Evolutionary conservation across 1,140 invertebrate genomes (phyloP), one percentile per base, ranked within the genome.

Genomic region (Leptopilina clavipes): DNA sequence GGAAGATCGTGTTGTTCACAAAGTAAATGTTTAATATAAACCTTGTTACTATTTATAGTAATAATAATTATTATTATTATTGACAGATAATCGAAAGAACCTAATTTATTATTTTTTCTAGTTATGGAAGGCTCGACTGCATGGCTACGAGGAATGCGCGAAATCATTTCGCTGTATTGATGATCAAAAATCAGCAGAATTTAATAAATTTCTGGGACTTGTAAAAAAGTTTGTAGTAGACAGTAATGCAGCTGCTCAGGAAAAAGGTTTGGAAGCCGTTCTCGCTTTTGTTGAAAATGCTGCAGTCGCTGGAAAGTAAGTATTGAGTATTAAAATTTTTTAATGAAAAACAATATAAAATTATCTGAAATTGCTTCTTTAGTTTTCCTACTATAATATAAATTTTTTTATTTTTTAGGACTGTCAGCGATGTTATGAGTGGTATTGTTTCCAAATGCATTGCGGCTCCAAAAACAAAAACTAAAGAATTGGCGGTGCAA

Each of bases 141-240:
- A 94, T 85, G 98, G 97, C 0, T 99, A 98, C 85, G 97, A 99
- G 91, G 97, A 98, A 88, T 95, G 97, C 0, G 93, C 94, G 5
- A 98, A 98, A 87, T 90, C 96, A 9, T 98, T 99, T 90, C 92
- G 94, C 65, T 93, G 94, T 81, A 94, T 96, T 77, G 94, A 95
- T 77, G 97, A 98, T 91, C 97, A 98, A 86, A 98, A 98, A 86
- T 95, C 95, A 65, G 93, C 96, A 1, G 97, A 99, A 86, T 99
- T 97, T 93, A 95, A 93, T 75, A 98, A 97, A 89, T 99, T 95
- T 91, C 89, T 96, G 1, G 95, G 95, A 5, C 90, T 98, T n/a
- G 93, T 99, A 44, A 98, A 98, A 86, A 99, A 99, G 89, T 97
- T 99, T 93, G 97, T 99, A 0, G 91, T 93, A 7, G 98, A 99